Base-by-base conservation (phyloP, 2,888 invertebrate genomes). In the Hirtodrosophila histrioides region DNA sequence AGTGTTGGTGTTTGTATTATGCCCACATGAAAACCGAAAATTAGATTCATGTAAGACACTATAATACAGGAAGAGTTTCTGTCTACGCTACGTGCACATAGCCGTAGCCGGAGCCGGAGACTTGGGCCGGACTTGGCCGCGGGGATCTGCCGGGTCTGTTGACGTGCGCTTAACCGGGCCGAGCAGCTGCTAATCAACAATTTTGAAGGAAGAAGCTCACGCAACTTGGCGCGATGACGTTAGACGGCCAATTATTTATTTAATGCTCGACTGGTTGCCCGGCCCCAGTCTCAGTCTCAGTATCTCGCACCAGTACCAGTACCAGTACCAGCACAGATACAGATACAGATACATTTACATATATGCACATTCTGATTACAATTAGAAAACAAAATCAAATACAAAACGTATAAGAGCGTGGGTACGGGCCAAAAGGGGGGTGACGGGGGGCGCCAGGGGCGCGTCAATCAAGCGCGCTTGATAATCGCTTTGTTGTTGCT, bases 1-100 rank as follows among this genome's bases (percentile, higher is more conserved):
- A 3, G 5, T 2, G 27, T 27, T 27, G 27, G 6, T 3, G 4
- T 27, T 27, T 27, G 27, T 27, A 27, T 27, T 27, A 27, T 27
- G 27, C 5, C 27, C 27, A 27, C 4, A 27, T 27, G 4, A 27
- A 37, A 78, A 64, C 56, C 55, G 54, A 64, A 64, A 58, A 58
- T 69, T 65, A 67, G 69, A 63, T 61, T 65, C 64, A 70, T 79
- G 78, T 79, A 83, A 79, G 77, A 69, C 69, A 50, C 23, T 44
- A 17, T 17, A 43, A 75, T 54, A 71, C 75, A 78, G 82, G 82
- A 78, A 78, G 75, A 78, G 60, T 63, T 57, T 69, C 36, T 46
- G 50, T 71, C 41, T 17, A 36, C 37, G 39, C 36, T 54, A 66
- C 71, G 79, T 65, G 75, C 17, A 17, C 17, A 17, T 1, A 17